phyloP scores from a whole-genome alignment of 2,797 vertebrate genomes.

The Cyclura pinguis region DNA sequence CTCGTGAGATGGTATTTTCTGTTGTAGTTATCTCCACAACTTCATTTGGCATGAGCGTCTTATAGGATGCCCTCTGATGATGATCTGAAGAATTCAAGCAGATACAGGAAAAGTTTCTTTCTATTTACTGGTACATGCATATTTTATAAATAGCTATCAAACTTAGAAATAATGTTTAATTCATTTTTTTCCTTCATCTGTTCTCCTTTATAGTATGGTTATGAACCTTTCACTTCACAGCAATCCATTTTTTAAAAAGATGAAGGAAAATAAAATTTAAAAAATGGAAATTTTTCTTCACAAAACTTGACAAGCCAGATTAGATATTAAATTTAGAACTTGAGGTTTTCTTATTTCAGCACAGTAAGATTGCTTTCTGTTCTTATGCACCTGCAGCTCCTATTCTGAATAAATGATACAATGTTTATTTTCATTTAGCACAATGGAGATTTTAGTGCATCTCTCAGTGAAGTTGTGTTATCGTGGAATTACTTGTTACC shows the following conservation, averaged over 20 bases:
- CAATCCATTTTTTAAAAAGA: neutral
- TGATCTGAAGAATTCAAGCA: neutral
- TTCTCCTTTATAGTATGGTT: neutral
- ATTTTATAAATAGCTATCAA: neutral
- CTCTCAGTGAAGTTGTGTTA: conserved; percentile 89
- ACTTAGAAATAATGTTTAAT: neutral
- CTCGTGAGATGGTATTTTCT: neutral
- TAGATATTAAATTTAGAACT: neutral
- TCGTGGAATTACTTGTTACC: conserved; percentile 90
- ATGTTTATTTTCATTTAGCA: conserved; percentile 73
- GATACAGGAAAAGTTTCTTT: neutral
- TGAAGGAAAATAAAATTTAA: neutral
- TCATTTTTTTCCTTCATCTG: neutral
- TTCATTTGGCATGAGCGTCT: neutral
- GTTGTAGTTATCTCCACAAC: neutral
- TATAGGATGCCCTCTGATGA: neutral
- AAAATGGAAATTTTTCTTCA: neutral
- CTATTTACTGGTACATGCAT: neutral
- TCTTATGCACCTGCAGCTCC: neutral
- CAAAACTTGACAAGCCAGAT: neutral
- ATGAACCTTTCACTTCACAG: no score
- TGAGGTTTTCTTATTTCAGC: neutral
- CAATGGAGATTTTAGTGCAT: conserved; percentile 86
- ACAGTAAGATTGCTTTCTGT: neutral
- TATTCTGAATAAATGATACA: neutral